Evolutionary conservation across 2,113 vertebrate genomes (phyloP), one percentile per base, ranked within the genome.

Genomic region (Trinectes maculatus): DNA sequence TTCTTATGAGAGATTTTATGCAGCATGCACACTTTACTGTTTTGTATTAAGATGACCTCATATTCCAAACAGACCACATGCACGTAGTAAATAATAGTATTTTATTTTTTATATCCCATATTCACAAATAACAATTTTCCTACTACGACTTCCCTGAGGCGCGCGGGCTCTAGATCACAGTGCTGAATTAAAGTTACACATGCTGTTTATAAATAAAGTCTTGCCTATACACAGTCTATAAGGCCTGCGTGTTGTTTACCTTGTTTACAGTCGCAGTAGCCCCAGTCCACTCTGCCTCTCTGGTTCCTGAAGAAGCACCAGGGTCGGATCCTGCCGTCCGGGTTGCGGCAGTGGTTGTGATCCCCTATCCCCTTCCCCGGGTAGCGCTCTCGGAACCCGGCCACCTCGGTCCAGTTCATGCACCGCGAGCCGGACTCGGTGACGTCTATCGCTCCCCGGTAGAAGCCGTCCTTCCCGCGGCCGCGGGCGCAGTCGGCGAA

Each of bases 261-360:
- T 91, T 88, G 94, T 82, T 93, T 89, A 87, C 95, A 96, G 90
- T 91, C 92, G 60, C 94, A 94, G 85, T 94, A 94, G 3, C 91
- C 94, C 94, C 95, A 95, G 91, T 96, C 95, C 60, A 91, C 86
- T 64, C 89, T 88, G 65, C 93, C 92, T 21, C 71, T 85, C 49
- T 74, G 85, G 86, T 76, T 90, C 48, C 58, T 76, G 28, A 92
- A 92, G 79, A 93, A 95, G 81, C 96, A 96, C 93, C 95, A 95
- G 22, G 95, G 93, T 77, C 92, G 77, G 63, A 93, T 92, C 60
- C 93, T 80, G 55, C 93, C 89, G 80, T 95, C 94, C 2, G 93
- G 93, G 66, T 93, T 95, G 51, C 92, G 83, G 65, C 95, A 96
- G 36, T 92, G 92, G 69, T 93, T 94, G 88, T 95, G 95, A 4